Evolutionary conservation across 2,888 invertebrate species (phyloP).

Genomic region (Perizoma affinitatum): DNA sequence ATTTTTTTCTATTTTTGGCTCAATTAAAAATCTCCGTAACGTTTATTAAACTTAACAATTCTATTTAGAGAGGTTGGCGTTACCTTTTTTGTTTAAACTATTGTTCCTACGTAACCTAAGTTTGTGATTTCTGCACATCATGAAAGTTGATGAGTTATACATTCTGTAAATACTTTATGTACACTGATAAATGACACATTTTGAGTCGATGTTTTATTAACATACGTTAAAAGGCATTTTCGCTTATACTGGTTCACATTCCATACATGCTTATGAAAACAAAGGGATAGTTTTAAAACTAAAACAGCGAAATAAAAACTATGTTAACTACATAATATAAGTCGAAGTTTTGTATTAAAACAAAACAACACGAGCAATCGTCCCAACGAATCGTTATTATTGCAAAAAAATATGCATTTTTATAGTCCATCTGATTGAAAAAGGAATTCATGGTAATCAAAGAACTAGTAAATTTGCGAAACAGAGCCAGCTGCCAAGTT

Average conservation of each 20-base stretch:
- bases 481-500: constrained; percentile 53
- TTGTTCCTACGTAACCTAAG: constrained; percentile 17
- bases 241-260: constrained; percentile 30
- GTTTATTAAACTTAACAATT: constrained; percentile 12
- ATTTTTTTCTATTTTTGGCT: not conserved
- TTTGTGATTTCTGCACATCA: constrained; percentile 17
- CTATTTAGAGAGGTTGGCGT: constrained; percentile 7
- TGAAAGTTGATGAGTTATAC: constrained; percentile 15
- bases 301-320: constrained; percentile 8
- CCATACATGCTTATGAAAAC: constrained; percentile 17
- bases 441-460: constrained; percentile 8
- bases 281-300: constrained; percentile 6
- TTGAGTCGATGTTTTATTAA: constrained; percentile 19
- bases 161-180: constrained; percentile 26
- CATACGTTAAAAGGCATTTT: constrained; percentile 38
- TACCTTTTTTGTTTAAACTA: constrained; percentile 5
- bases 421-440: constrained; percentile 4
- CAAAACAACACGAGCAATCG: constrained; percentile 9
- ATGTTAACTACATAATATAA: not conserved
- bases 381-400: constrained; percentile 15
- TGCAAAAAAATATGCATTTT: constrained; percentile 2
- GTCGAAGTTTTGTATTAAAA: constrained; percentile 10
- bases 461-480: constrained; percentile 6
- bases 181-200: constrained; percentile 25
- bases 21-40: constrained; percentile 5